A percentile compares a stretch with the other conserved stretches of the same genome.
Conservation (phyloP, 2,113 vertebrate species). For the Montifringilla adamsi region DNA sequence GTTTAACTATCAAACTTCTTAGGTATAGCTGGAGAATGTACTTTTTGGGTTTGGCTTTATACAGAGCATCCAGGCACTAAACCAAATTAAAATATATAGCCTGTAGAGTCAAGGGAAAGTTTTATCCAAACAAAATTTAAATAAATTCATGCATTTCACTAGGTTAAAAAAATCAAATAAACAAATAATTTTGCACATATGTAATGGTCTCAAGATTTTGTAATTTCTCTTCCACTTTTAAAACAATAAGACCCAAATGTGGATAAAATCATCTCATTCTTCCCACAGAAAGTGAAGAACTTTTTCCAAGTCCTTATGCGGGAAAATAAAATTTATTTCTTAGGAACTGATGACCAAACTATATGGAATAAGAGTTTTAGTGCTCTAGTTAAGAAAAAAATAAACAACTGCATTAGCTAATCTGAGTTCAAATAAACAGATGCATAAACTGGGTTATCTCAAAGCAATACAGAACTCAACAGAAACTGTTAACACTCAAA, state of each 20-base stretch:
- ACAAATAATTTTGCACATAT: conserved; percentile 27
- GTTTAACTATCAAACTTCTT: neutral
- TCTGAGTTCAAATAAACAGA: conserved; percentile 49
- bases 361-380: neutral
- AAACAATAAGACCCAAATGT: conserved; percentile 49
- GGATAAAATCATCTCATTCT: conserved; percentile 35
- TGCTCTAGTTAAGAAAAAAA: conserved; percentile 38
- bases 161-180: conserved; percentile 8
- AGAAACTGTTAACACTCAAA: conserved; percentile 27
- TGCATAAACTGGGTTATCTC: neutral
- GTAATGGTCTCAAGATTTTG: conserved; percentile 18
- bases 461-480: neutral
- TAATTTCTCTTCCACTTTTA: conserved; percentile 10
- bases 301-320: conserved; percentile 29
- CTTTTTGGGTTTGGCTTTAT: neutral
- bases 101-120: neutral
- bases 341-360: neutral
- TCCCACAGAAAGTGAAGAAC: neutral
- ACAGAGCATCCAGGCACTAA: neutral
- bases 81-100: conserved; percentile 12
- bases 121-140: conserved; percentile 28
- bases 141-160: neutral
- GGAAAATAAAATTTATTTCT: conserved; percentile 3
- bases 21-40: neutral
- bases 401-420: conserved; percentile 50